Percentiles rank a stretch among this genome's conserved stretches.
These are phyloP conservation scores for Automeris io DNA, from an alignment of 2,888 invertebrate species.

Conservation along the genomic window DNA sequence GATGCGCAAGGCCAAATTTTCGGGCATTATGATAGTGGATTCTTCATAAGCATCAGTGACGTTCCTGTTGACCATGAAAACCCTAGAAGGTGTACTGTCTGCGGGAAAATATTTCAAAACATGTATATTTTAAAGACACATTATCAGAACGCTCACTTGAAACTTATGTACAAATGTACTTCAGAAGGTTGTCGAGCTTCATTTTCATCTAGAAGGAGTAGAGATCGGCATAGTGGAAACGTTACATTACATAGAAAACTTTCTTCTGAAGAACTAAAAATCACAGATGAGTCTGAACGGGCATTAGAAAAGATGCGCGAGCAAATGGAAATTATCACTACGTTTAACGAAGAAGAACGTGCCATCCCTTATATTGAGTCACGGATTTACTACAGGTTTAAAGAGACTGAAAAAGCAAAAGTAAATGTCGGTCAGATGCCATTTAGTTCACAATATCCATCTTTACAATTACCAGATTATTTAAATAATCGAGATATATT, in stretches of 20 bases:
- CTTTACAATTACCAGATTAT: slow-evolving; percentile 57
- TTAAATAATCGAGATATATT: slow-evolving; percentile 60
- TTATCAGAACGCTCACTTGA: slow-evolving; percentile 96
- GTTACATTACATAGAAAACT: slow-evolving; percentile 93
- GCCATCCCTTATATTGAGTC: slow-evolving; percentile 77
- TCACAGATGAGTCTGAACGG: slow-evolving; percentile 62
- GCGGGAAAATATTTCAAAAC: slow-evolving; percentile 95
- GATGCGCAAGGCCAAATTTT: slow-evolving; percentile 81
- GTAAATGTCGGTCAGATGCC: slow-evolving; percentile 44
- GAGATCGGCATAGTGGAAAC: slow-evolving; percentile 95
- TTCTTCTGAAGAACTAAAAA: slow-evolving; percentile 79
- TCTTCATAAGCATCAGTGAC: slow-evolving; percentile 84
- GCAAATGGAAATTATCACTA: slow-evolving; percentile 87
- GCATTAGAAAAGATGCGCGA: slow-evolving; percentile 78
- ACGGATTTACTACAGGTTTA: slow-evolving; percentile 55
- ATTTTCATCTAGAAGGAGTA: slow-evolving; percentile 93
- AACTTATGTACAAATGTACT: slow-evolving; percentile 96
- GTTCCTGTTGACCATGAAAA: slow-evolving; percentile 95
- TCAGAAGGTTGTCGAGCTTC: slow-evolving; percentile 96
- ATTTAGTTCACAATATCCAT: slow-evolving; percentile 51
- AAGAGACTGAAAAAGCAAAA: slow-evolving; percentile 55
- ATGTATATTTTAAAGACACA: slow-evolving; percentile 95
- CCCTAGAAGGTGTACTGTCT: slow-evolving; percentile 92
- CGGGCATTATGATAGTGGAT: slow-evolving; percentile 85
- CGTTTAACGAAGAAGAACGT: slow-evolving; percentile 84